Evolutionary conservation across 2,888 invertebrate genomes (phyloP).

Genomic region (Podabrus alpinus): DNA sequence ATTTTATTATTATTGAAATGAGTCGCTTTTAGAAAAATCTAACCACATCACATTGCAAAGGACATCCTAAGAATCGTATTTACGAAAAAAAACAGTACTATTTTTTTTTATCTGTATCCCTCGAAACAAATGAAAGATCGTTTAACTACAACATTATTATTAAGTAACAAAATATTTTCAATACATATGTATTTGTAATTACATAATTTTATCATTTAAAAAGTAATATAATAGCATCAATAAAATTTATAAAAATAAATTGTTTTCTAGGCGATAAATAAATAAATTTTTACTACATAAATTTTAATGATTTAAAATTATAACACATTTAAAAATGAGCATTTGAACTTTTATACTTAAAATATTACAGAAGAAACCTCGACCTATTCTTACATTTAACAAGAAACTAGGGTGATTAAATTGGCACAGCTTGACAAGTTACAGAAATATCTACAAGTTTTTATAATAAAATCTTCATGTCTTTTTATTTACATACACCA

Average conservation of each 20-base stretch:
- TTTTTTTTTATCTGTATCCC: no score
- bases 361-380: background rate
- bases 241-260: background rate
- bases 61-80: no score
- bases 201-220: background rate
- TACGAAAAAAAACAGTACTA: no score
- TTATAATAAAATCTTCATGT: background rate
- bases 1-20: no score
- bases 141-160: background rate
- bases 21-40: no score
- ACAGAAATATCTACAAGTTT: background rate
- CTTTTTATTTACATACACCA: background rate
- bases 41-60: no score
- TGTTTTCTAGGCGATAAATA: background rate
- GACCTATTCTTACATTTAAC: background rate
- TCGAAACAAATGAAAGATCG: background rate
- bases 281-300: background rate
- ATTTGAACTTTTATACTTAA: constrained; percentile 11
- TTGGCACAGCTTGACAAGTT: background rate
- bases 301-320: background rate
- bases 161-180: background rate
- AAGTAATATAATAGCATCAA: background rate
- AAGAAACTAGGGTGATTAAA: background rate
- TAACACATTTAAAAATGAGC: constrained; percentile 8
- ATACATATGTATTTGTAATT: background rate